These are phyloP conservation scores for Bubo blakistoni DNA, from an alignment of 2,113 vertebrate species.

Conservation along the genomic window DNA sequence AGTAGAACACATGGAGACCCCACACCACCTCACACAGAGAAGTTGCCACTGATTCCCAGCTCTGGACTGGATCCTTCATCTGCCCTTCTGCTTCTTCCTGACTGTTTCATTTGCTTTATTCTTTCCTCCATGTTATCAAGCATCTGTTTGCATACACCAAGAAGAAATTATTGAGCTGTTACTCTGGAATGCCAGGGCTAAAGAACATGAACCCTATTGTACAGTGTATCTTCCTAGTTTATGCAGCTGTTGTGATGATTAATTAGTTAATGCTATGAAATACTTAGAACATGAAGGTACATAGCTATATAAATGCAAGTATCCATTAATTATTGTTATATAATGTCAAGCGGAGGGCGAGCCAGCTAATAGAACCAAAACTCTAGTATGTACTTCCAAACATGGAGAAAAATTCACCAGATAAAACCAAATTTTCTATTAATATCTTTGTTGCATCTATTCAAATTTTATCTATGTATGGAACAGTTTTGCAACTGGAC, in stretches of 20 bases:
- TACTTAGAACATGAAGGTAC: not conserved
- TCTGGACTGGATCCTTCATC: not conserved
- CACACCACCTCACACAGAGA: not conserved
- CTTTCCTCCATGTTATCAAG: not conserved
- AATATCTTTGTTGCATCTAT: not conserved
- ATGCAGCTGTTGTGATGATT: not conserved
- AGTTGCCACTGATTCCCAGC: not conserved
- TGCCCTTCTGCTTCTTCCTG: not conserved
- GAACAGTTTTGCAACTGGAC: not conserved
- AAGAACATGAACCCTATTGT: not conserved
- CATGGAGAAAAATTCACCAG: not conserved
- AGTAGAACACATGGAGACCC: accelerated
- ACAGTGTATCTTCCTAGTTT: not conserved
- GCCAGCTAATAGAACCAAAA: not conserved
- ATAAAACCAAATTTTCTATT: not conserved
- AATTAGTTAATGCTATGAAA: not conserved
- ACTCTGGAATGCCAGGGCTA: not conserved
- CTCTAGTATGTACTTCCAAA: not conserved
- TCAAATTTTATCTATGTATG: not conserved
- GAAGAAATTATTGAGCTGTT: not conserved
- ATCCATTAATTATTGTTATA: not conserved
- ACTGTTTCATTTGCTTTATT: not conserved
- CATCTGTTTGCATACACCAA: not conserved
- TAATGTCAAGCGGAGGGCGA: not conserved
- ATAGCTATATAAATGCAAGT: not conserved